A percentile compares a stretch with the other conserved stretches of the same genome.
Conservation (phyloP, 2,797 vertebrate genomes). For the Tinamus major region DNA sequence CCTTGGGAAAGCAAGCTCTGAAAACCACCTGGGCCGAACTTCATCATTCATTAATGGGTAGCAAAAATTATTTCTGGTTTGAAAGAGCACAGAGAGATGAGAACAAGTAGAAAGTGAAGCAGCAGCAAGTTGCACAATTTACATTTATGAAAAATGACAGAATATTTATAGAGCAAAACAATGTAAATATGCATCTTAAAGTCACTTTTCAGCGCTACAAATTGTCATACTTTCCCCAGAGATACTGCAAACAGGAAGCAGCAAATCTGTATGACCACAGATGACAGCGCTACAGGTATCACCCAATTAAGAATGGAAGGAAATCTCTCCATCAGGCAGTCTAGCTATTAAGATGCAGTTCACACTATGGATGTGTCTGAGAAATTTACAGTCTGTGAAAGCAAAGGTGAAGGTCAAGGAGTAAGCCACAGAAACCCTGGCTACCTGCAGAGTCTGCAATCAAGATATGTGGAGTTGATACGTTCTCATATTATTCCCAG, state of each 20-base stretch:
- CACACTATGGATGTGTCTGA: conserved; percentile 16
- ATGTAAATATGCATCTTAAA: not conserved
- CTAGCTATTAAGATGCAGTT: conserved; percentile 42
- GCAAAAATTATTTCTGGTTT: not conserved
- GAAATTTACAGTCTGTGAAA: conserved; percentile 49
- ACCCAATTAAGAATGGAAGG: conserved; percentile 20
- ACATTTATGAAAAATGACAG: not conserved
- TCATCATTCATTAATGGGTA: not conserved
- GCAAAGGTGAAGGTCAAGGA: conserved; percentile 54
- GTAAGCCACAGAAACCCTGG: conserved; percentile 47
- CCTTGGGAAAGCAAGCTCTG: not conserved
- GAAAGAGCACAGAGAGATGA: not conserved
- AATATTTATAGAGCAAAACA: not conserved
- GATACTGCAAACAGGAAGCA: not conserved
- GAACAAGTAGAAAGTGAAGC: not conserved
- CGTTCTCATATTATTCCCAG: conserved; percentile 30
- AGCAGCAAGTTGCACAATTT: not conserved
- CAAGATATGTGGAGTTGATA: conserved; percentile 54
- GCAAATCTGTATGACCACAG: not conserved
- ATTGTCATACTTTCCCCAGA: not conserved
- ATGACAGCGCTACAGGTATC: not conserved
- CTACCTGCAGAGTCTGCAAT: conserved; percentile 66
- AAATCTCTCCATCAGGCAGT: conserved; percentile 16
- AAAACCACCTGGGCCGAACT: not conserved
- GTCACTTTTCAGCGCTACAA: not conserved